Base-by-base conservation (phyloP, 2,113 vertebrate species). In the Speoplatyrhinus poulsoni region DNA sequence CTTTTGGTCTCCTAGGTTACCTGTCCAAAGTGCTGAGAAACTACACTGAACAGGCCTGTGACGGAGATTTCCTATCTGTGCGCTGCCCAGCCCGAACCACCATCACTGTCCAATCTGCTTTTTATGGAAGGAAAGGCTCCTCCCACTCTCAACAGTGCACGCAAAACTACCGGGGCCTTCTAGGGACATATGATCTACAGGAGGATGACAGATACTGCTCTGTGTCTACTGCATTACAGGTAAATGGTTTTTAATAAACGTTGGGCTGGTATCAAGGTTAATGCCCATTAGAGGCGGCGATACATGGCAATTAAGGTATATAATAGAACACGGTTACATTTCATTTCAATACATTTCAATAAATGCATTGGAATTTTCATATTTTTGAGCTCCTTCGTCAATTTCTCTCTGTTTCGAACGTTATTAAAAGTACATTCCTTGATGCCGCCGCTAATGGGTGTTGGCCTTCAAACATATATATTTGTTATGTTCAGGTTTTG, bases 21-120 rank as follows among this genome's bases (percentile, higher is more conserved):
- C 85, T 96, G 76, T 94, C 95, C 67, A 93, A 89, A 83, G 92
- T 93, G 52, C 81, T 96, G 76, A 94, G 83, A 86, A 96, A 96
- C 90, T 94, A 96, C 86, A 95, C 93, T 0, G 92, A 93, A 69
- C 94, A 92, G 74, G 95, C 95, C 62, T 96, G 95, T 1, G 95
- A 96, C 81, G 95, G 95, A 79, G 94, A 95, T 70, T 92, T 95
- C 68, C 82, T 96, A 81, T 93, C 93, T 3, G 86, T 95, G 54
- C 93, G 90, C 67, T 96, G 95, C 67, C 95, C 95, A n/a, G 93
- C 95, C 62, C 93, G 93, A 82, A 95, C 95, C 58, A 95, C 94
- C 81, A 94, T 96, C 90, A 94, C 95, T 36, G 89, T 96, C 85
- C 95, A 96, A 67, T 95, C 95, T 3, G 95, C 95, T 17, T 96